Evolutionary conservation across 2,797 vertebrate genomes (phyloP).

Genomic region (Sebastes nivosus): DNA sequence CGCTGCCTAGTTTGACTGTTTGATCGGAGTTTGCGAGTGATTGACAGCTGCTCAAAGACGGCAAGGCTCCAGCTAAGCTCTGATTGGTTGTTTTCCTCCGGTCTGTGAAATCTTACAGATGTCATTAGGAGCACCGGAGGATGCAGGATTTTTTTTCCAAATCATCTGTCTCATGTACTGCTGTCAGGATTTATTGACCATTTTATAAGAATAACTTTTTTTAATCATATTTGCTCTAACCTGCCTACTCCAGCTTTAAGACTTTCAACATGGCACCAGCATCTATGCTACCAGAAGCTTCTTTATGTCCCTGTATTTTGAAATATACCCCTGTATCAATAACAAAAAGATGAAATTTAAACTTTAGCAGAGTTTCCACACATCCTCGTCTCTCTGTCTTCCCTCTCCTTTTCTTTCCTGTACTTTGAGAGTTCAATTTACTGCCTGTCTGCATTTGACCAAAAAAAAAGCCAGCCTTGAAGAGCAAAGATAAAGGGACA

Average conservation of each 20-base stretch:
- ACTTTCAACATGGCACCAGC: neutral
- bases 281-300: neutral
- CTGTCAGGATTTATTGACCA: too few relatives aligned
- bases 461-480: conserved; percentile 46
- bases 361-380: neutral
- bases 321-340: neutral
- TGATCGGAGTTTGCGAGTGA: accelerated
- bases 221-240: too few relatives aligned
- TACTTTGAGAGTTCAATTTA: conserved; percentile 66
- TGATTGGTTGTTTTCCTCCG: too few relatives aligned
- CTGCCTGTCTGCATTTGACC: conserved; percentile 69
- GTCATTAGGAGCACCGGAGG: too few relatives aligned
- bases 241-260: neutral
- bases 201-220: too few relatives aligned
- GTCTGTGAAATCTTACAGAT: too few relatives aligned
- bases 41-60: too few relatives aligned
- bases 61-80: too few relatives aligned
- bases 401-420: conserved; percentile 8
- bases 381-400: conserved; percentile 9
- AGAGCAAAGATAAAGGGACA: conserved; percentile 53
- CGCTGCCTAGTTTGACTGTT: too few relatives aligned
- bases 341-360: neutral
- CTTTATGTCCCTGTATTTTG: neutral
- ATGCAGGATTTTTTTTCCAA: too few relatives aligned
- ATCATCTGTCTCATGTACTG: too few relatives aligned